A percentile compares a stretch with the other conserved stretches of the same genome.
Conservation (phyloP, 2,888 invertebrate species). For the Euproctis similis region DNA sequence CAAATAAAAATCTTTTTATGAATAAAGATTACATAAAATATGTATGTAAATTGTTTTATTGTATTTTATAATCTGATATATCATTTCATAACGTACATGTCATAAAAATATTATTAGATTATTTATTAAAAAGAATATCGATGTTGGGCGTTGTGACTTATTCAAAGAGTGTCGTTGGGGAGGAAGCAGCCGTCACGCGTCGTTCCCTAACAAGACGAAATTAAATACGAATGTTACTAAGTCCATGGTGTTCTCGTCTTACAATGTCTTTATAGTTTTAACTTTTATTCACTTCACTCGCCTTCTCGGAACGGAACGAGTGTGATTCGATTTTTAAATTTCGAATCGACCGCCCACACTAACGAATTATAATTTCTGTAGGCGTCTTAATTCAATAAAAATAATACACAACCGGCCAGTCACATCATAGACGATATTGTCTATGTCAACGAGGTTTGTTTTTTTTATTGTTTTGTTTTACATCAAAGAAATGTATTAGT, state of each 20-base stretch:
- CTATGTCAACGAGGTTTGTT: slow-evolving; percentile 35
- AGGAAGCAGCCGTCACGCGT: slow-evolving; percentile 62
- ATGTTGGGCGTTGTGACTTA: slow-evolving; percentile 34
- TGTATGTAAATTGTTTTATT: slow-evolving; percentile 5
- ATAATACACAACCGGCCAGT: slow-evolving; percentile 23
- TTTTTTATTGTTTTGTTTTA: slow-evolving; percentile 33
- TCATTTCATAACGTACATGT: slow-evolving; percentile 2
- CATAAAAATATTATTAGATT: slow-evolving; percentile 15
- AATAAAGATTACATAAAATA: slow-evolving; percentile 4
- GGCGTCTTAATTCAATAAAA: slow-evolving; percentile 31
- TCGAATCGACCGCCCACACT: slow-evolving; percentile 42
- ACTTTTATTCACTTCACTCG: slow-evolving; percentile 51
- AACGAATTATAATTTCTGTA: slow-evolving; percentile 38
- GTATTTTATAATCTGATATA: slow-evolving; percentile 3
- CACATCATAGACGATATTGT: slow-evolving; percentile 22
- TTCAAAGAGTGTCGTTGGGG: slow-evolving; percentile 51
- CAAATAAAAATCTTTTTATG: slow-evolving; percentile 1
- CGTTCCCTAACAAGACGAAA: slow-evolving; percentile 59
- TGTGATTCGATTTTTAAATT: slow-evolving; percentile 58
- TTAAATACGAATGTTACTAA: slow-evolving; percentile 57
- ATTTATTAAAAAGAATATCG: slow-evolving; percentile 28
- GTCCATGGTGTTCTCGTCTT: slow-evolving; percentile 48
- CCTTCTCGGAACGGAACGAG: no score
- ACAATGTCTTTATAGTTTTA: no score
- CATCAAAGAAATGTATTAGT: slow-evolving; percentile 50